phyloP scores from a whole-genome alignment of 1,140 invertebrate species.

The Lerema accius region DNA sequence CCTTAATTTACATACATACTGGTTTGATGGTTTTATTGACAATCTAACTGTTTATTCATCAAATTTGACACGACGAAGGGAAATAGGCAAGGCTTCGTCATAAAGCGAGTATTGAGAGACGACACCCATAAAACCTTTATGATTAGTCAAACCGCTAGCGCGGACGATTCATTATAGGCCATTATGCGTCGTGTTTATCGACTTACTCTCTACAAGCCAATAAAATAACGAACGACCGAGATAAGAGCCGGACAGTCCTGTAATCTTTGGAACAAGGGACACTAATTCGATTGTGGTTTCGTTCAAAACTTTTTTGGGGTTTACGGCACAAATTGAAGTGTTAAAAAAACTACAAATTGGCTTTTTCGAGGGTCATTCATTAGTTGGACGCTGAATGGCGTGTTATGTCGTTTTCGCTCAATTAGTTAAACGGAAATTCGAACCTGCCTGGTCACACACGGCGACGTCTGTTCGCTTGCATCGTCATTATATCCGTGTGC shows the following conservation, averaged over 20 bases:
- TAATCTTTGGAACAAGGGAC: constrained; percentile 82
- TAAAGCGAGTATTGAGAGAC: constrained; percentile 66
- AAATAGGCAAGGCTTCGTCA: constrained; percentile 49
- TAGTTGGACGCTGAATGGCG: constrained; percentile 72
- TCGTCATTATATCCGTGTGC: constrained; percentile 11
- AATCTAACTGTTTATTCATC: constrained; percentile 44
- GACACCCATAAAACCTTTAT: constrained; percentile 80
- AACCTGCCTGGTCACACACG: constrained; percentile 60
- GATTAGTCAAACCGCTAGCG: constrained; percentile 79
- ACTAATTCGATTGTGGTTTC: constrained; percentile 83
- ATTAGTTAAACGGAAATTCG: constrained; percentile 80
- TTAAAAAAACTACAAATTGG: constrained; percentile 82
- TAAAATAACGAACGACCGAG: constrained; percentile 82
- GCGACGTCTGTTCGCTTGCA: constrained; percentile 36
- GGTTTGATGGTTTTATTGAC: constrained; percentile 42
- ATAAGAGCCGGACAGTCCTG: constrained; percentile 79
- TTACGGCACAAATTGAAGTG: constrained; percentile 81
- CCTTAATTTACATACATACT: constrained; percentile 22
- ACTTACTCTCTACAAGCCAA: constrained; percentile 79
- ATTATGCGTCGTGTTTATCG: constrained; percentile 82
- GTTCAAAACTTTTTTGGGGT: constrained; percentile 76
- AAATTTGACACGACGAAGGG: constrained; percentile 42
- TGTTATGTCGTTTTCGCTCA: constrained; percentile 79
- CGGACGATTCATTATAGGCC: constrained; percentile 80
- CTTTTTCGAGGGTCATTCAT: constrained; percentile 79